Conservation (phyloP, 2,888 invertebrate species). For the Meteorus colon region DNA sequence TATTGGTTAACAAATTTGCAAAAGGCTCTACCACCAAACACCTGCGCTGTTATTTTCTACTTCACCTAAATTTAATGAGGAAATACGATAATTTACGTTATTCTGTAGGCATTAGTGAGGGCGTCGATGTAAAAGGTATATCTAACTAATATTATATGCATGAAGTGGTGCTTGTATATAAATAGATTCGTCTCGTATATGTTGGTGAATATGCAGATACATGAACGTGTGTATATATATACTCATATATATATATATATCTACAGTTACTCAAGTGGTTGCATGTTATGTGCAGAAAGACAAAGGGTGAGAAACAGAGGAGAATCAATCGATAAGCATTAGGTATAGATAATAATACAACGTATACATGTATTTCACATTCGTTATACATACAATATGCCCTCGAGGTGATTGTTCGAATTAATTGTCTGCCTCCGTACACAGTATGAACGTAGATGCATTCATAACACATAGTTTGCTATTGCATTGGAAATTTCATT, state of each 20-base stretch:
- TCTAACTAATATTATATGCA: not conserved
- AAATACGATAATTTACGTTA: conserved; percentile 28
- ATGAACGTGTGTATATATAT: not conserved
- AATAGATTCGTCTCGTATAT: conserved; percentile 7
- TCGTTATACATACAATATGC: conserved; percentile 57
- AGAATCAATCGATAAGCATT: conserved; percentile 41
- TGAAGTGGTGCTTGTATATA: not conserved
- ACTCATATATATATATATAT: conserved; percentile 16
- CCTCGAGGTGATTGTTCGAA: conserved; percentile 42
- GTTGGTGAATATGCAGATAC: not conserved
- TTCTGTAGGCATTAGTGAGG: conserved; percentile 24
- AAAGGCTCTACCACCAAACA: conserved; percentile 12
- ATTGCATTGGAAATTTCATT: too few species aligned
- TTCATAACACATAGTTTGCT: not conserved
- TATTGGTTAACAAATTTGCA: conserved; percentile 43
- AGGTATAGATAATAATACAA: conserved; percentile 54
- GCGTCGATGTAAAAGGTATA: conserved; percentile 31
- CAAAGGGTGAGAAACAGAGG: conserved; percentile 23
- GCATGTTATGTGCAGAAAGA: conserved; percentile 28
- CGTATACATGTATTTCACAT: conserved; percentile 58
- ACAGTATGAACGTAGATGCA: not conserved
- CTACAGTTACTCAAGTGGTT: conserved; percentile 29
- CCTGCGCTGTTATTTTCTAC: conserved; percentile 27
- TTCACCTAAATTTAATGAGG: conserved; percentile 23
- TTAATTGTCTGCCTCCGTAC: conserved; percentile 17